Conservation (phyloP, 2,888 invertebrate species). For the Scaptomyza caliginosa region DNA sequence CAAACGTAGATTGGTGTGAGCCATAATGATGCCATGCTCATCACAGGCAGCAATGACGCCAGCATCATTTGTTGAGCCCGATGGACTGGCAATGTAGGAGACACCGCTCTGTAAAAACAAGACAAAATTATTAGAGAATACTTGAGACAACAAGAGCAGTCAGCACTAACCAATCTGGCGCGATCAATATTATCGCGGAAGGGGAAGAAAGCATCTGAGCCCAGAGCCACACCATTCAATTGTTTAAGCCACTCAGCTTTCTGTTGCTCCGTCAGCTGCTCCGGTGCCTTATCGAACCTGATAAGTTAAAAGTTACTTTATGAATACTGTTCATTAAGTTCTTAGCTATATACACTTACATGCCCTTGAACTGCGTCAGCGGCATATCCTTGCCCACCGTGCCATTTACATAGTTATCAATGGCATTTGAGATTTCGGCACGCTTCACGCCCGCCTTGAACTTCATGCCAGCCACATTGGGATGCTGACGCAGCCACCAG, state of each 20-base stretch:
- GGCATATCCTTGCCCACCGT: slow-evolving; percentile 96
- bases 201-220: slow-evolving; percentile 99
- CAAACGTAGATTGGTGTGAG: slow-evolving; percentile 94
- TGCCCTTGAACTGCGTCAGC: slow-evolving; percentile 88
- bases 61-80: slow-evolving; percentile 97
- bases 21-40: slow-evolving; percentile 93
- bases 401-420: slow-evolving; percentile 96
- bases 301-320: not conserved
- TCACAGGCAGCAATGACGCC: slow-evolving; percentile 96
- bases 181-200: slow-evolving; percentile 98
- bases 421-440: slow-evolving; percentile 96
- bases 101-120: slow-evolving; percentile 92
- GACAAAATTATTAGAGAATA: not conserved
- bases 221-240: slow-evolving; percentile 92
- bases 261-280: slow-evolving; percentile 88
- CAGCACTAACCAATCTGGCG: slow-evolving; percentile 89
- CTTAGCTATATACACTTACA: slow-evolving; percentile 85
- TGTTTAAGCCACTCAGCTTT: slow-evolving; percentile 88
- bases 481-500: slow-evolving; percentile 99
- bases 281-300: slow-evolving; percentile 86
- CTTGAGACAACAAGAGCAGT: accelerated
- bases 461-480: slow-evolving; percentile 91
- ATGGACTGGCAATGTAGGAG: slow-evolving; percentile 95
- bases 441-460: slow-evolving; percentile 94
- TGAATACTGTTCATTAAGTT: not conserved